Conservation (phyloP, 2,888 invertebrate species). For the Desoria tigrina region DNA sequence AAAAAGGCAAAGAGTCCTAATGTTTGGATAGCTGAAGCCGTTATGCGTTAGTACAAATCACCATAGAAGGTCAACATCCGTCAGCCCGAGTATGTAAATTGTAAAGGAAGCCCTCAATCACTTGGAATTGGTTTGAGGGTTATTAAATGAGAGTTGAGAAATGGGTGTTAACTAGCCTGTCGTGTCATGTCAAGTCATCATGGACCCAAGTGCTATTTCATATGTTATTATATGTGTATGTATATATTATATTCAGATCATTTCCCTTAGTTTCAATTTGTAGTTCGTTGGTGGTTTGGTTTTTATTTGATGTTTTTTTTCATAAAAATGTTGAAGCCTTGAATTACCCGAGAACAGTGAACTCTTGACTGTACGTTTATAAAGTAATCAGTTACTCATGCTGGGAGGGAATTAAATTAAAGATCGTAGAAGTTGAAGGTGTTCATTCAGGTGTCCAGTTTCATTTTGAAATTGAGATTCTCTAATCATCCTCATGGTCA, state of each 20-base stretch:
- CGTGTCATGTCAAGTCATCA: slow-evolving; percentile 19
- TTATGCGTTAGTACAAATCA: too few relatives aligned
- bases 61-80: too few relatives aligned
- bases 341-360: neutral
- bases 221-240: neutral
- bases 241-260: neutral
- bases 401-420: slow-evolving; percentile 35
- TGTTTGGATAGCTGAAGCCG: too few relatives aligned
- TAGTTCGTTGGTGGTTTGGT: slow-evolving; percentile 13
- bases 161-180: slow-evolving; percentile 16
- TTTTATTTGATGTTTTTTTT: neutral
- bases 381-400: slow-evolving; percentile 12
- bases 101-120: too few relatives aligned
- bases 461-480: slow-evolving; percentile 36
- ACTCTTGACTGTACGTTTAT: slow-evolving; percentile 19
- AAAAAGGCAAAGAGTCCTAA: too few relatives aligned
- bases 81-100: too few relatives aligned
- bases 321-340: neutral
- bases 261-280: too few relatives aligned
- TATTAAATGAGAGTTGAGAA: slow-evolving; percentile 1
- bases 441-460: slow-evolving; percentile 31
- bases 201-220: neutral
- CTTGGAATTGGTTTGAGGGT: too few relatives aligned
- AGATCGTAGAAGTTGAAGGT: slow-evolving; percentile 17
- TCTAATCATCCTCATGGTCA: slow-evolving; percentile 22